Conservation (phyloP, 2,888 invertebrate species). For the Pammene fasciana region DNA sequence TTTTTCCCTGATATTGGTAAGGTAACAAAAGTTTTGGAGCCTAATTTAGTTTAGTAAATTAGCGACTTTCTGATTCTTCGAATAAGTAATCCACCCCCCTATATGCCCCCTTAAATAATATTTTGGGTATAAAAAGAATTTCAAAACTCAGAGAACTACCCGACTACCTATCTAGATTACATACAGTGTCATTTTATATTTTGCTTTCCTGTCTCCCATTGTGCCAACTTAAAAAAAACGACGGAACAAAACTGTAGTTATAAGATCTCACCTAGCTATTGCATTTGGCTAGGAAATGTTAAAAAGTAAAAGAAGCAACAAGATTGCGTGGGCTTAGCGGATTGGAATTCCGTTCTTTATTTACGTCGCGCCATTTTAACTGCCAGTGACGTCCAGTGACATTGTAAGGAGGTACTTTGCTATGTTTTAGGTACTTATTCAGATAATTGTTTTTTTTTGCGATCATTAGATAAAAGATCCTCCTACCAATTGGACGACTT, state of each 20-base stretch:
- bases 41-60: too few relatives aligned
- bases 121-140: too few relatives aligned
- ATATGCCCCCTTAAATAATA: too few relatives aligned
- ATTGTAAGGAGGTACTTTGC: slow-evolving; percentile 30
- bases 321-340: slow-evolving; percentile 61
- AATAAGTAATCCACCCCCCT: too few relatives aligned
- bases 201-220: neutral
- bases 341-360: slow-evolving; percentile 64
- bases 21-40: too few relatives aligned
- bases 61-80: too few relatives aligned
- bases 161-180: too few relatives aligned
- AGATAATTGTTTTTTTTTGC: too few relatives aligned
- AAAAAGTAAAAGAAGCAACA: slow-evolving; percentile 60
- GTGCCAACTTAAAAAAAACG: slow-evolving; percentile 7
- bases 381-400: slow-evolving; percentile 41
- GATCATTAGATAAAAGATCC: too few relatives aligned
- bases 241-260: slow-evolving; percentile 46
- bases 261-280: slow-evolving; percentile 44
- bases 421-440: neutral
- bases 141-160: too few relatives aligned
- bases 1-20: too few relatives aligned
- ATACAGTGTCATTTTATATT: neutral
- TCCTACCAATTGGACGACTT: too few relatives aligned
- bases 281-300: slow-evolving; percentile 49
- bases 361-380: slow-evolving; percentile 52